These are phyloP conservation scores for Periophthalmus magnuspinnatus DNA, from an alignment of 2,797 vertebrate genomes.

Conservation along the genomic window DNA sequence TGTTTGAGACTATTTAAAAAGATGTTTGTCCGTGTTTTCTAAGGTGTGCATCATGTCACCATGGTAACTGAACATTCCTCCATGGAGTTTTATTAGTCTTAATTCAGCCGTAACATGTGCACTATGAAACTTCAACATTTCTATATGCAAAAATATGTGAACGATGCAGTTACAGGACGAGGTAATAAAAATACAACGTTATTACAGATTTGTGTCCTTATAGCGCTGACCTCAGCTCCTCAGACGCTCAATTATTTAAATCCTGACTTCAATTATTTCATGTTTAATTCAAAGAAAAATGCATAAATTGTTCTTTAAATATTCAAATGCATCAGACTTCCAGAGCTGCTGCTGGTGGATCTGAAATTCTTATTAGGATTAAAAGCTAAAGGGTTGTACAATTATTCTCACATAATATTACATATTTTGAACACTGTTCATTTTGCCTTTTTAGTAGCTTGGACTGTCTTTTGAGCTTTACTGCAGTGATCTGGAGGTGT, in stretches of 20 bases:
- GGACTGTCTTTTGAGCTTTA: too few relatives aligned
- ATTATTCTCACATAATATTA: not conserved
- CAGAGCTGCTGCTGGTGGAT: constrained; percentile 16
- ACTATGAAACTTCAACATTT: too few relatives aligned
- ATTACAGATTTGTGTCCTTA: constrained; percentile 22
- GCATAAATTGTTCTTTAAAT: constrained; percentile 62
- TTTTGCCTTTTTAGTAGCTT: too few relatives aligned
- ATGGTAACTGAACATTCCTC: too few relatives aligned
- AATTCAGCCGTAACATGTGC: too few relatives aligned
- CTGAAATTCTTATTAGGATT: not conserved
- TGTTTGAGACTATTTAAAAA: too few relatives aligned
- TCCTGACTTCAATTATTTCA: constrained; percentile 55
- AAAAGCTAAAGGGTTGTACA: not conserved
- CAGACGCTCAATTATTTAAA: constrained; percentile 61
- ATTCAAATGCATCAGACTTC: constrained; percentile 47
- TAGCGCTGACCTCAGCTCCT: constrained; percentile 41
- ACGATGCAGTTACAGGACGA: not conserved
- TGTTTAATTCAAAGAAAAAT: constrained; percentile 60
- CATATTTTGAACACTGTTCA: not conserved
- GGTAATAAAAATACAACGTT: not conserved
- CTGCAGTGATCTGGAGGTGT: too few relatives aligned
- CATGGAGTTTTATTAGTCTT: too few relatives aligned
- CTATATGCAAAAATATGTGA: not conserved
- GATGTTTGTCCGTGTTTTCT: too few relatives aligned
- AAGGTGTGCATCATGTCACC: too few relatives aligned